Conservation (phyloP, 2,113 vertebrate genomes). For the Tiliqua scincoides region DNA sequence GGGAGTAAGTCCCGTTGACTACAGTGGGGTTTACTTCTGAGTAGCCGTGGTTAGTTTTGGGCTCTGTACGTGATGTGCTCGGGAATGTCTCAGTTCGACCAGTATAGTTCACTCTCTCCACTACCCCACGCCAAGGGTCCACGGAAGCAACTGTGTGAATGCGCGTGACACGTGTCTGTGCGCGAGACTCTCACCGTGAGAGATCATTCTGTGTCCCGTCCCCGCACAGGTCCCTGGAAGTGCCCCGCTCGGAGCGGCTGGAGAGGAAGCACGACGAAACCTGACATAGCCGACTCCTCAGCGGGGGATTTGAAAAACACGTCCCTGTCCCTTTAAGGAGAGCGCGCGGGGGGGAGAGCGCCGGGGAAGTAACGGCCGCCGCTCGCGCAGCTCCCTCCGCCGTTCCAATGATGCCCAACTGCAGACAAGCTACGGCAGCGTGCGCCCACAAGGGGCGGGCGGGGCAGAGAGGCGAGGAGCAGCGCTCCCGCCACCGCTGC, state of each 20-base stretch:
- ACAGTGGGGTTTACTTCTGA: too few species aligned
- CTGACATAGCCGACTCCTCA: not conserved
- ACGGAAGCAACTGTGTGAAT: not conserved
- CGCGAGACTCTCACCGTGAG: not conserved
- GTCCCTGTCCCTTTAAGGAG: not conserved
- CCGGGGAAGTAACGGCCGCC: accelerated
- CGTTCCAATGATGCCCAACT: not conserved
- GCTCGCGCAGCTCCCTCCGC: not conserved
- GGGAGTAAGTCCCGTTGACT: too few species aligned
- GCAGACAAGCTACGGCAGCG: not conserved
- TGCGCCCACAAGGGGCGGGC: not conserved
- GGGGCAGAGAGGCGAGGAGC: too few species aligned
- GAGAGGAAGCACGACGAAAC: not conserved
- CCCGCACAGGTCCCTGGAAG: not conserved
- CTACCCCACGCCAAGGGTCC: not conserved
- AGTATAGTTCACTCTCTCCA: not conserved
- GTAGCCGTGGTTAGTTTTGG: too few species aligned
- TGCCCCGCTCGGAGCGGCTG: not conserved
- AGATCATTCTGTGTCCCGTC: slow-evolving; percentile 54
- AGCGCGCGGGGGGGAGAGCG: too few species aligned
- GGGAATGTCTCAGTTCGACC: not conserved
- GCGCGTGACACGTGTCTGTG: accelerated
- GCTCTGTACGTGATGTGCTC: not conserved
- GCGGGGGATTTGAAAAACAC: slow-evolving; percentile 38
- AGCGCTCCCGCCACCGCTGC: not conserved